Evolutionary conservation across 2,888 invertebrate genomes (phyloP).

Genomic region (Tridacna crocea): DNA sequence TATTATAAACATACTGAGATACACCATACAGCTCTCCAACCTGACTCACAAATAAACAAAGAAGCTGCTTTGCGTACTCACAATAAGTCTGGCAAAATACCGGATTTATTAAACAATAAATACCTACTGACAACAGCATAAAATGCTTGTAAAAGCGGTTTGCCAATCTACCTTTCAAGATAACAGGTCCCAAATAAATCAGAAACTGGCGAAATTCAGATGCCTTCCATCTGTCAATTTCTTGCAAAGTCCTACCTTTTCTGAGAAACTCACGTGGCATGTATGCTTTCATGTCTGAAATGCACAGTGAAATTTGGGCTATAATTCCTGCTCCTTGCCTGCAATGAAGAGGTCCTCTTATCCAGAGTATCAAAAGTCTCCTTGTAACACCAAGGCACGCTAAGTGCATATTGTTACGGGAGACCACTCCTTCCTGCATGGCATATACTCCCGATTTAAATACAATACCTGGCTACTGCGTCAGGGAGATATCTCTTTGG

Average conservation of each 20-base stretch:
- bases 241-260: slow-evolving; percentile 67
- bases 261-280: slow-evolving; percentile 71
- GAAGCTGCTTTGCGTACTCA: slow-evolving; percentile 63
- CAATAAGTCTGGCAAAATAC: slow-evolving; percentile 55
- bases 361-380: slow-evolving; percentile 60
- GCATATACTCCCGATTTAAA: no score
- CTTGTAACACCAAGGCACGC: slow-evolving; percentile 75
- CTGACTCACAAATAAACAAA: slow-evolving; percentile 70
- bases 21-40: slow-evolving; percentile 76
- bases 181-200: slow-evolving; percentile 72
- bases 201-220: slow-evolving; percentile 74
- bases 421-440: no score
- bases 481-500: no score
- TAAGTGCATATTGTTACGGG: no score
- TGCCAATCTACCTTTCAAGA: slow-evolving; percentile 60
- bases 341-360: slow-evolving; percentile 57
- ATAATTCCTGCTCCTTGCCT: neutral
- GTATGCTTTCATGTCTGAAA: neutral
- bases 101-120: slow-evolving; percentile 62
- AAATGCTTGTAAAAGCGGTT: slow-evolving; percentile 48
- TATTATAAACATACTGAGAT: slow-evolving; percentile 79
- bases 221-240: slow-evolving; percentile 74
- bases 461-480: no score
- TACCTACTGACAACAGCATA: slow-evolving; percentile 56
- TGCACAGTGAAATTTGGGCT: neutral